A percentile compares a stretch with the other conserved stretches of the same genome.
Evolutionary conservation across 2,888 invertebrate species (phyloP).

Genomic region (Macaria notata): DNA sequence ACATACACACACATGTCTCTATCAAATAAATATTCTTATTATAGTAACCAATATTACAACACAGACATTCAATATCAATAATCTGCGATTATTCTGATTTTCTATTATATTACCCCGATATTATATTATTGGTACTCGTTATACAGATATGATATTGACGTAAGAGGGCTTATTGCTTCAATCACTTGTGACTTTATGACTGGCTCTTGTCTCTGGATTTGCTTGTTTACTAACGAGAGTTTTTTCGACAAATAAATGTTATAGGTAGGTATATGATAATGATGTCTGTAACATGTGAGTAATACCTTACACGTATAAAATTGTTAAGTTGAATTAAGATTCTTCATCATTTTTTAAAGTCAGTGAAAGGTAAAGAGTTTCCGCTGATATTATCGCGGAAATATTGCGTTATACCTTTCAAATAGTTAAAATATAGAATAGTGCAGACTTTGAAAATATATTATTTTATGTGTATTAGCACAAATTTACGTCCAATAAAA

Average conservation of each 20-base stretch:
- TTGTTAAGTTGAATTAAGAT: background rate
- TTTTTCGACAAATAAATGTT: background rate
- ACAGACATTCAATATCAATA: slow-evolving; percentile 26
- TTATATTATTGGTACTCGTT: slow-evolving; percentile 28
- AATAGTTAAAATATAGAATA: no score
- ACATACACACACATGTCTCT: background rate
- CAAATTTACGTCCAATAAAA: no score
- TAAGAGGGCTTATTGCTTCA: slow-evolving; percentile 22
- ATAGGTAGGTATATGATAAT: background rate
- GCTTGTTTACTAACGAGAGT: background rate
- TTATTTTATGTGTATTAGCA: no score
- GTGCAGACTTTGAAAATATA: no score
- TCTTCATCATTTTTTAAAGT: background rate
- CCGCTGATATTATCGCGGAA: no score
- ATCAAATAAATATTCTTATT: background rate
- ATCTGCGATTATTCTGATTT: slow-evolving; percentile 29
- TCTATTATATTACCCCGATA: slow-evolving; percentile 26
- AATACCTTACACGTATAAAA: background rate
- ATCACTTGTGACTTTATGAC: slow-evolving; percentile 9
- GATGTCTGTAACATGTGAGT: background rate
- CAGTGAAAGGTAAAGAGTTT: background rate
- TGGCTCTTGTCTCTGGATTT: background rate
- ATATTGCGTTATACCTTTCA: no score
- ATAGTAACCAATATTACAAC: slow-evolving; percentile 16
- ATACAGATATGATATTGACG: slow-evolving; percentile 22